Percentiles rank a stretch among this genome's conserved stretches.
These are phyloP conservation scores for Porites evermanni DNA, from an alignment of 92 coral and sea anemone species.

Conservation along the genomic window DNA sequence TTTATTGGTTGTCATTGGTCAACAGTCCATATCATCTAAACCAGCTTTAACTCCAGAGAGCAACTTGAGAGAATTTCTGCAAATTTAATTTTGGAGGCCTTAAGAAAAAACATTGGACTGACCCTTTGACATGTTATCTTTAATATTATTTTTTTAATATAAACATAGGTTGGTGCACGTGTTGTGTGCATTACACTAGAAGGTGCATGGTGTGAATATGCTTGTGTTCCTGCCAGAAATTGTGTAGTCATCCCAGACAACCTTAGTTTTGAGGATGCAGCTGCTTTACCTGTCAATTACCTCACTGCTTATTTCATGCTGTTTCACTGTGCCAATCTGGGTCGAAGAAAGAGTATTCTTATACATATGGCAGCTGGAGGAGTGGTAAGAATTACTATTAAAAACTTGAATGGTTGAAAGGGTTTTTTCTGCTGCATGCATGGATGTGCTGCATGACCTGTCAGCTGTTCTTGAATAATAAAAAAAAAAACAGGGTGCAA, in stretches of 20 bases:
- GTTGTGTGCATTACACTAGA: conserved; percentile 59
- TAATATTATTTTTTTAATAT: too few species aligned
- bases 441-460: too few species aligned
- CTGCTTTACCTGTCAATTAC: conserved; percentile 82
- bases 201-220: conserved; percentile 90
- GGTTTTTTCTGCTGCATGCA: too few species aligned
- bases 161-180: conserved; percentile 86
- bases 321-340: conserved; percentile 80
- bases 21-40: too few species aligned
- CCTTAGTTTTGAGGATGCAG: conserved; percentile 95
- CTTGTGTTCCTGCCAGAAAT: conserved; percentile 44
- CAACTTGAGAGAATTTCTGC: too few species aligned
- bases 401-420: too few species aligned
- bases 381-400: conserved; percentile 74
- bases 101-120: neutral
- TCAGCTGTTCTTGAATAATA: too few species aligned
- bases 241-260: conserved; percentile 88
- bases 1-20: too few species aligned
- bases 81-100: too few species aligned
- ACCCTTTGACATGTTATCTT: neutral
- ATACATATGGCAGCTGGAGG: conserved; percentile 99
- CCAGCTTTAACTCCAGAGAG: too few species aligned
- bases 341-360: conserved; percentile 80
- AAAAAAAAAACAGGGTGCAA: too few species aligned
- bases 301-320: conserved; percentile 92